Evolutionary conservation across 2,113 vertebrate species (phyloP).

Genomic region (Oryzias curvinotus): DNA sequence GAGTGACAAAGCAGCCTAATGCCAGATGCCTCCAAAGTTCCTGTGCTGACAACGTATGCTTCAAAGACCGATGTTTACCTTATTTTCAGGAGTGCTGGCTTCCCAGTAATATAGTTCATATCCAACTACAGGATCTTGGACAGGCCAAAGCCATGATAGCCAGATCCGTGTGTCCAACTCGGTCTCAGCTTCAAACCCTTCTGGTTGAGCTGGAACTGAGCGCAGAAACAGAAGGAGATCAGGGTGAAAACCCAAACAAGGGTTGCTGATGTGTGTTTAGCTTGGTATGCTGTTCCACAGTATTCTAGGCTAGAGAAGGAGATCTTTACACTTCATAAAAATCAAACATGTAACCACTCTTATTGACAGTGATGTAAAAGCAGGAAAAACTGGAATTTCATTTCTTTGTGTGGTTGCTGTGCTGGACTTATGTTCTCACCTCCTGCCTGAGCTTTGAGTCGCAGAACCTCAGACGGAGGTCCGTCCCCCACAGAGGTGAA

Average conservation of each 20-base stretch:
- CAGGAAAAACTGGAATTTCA: too few relatives aligned
- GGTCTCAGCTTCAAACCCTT: constrained; percentile 89
- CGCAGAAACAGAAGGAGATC: constrained; percentile 4
- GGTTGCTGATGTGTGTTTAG: too few relatives aligned
- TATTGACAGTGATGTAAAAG: too few relatives aligned
- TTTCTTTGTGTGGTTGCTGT: background rate
- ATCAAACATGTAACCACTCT: too few relatives aligned
- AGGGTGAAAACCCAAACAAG: background rate
- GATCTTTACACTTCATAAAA: too few relatives aligned
- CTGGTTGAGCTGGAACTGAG: constrained; percentile 89
- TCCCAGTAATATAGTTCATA: constrained; percentile 94
- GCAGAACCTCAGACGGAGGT: constrained; percentile 88
- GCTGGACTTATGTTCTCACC: constrained; percentile 75
- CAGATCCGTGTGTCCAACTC: constrained; percentile 92
- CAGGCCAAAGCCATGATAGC: constrained; percentile 89
- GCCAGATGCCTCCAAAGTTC: too few relatives aligned
- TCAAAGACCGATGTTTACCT: constrained; percentile 74
- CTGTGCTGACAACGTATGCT: too few relatives aligned
- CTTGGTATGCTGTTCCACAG: too few relatives aligned
- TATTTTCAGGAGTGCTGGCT: constrained; percentile 75
- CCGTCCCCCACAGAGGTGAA: constrained; percentile 94
- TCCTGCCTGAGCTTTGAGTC: constrained; percentile 94
- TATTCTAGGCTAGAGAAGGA: too few relatives aligned
- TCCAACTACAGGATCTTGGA: constrained; percentile 86
- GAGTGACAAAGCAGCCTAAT: too few relatives aligned